Evolutionary conservation across 2,113 vertebrate genomes (phyloP), one percentile per base, ranked within the genome.

Genomic region (Falco punctatus): DNA sequence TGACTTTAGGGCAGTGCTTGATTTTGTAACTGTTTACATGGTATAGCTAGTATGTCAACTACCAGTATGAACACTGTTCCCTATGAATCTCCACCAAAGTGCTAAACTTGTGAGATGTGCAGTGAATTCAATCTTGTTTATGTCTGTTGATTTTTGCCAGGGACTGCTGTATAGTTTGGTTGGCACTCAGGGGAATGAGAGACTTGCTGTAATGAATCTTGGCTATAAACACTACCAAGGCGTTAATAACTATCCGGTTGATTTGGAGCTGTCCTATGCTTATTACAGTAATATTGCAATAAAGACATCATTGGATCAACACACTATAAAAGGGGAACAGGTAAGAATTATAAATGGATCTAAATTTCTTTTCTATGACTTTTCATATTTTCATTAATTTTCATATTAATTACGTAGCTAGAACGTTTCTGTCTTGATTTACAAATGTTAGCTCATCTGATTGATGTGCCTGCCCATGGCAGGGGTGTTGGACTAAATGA

Each of bases 151-250:
- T 94, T 96, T 92, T 97, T 95, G 81, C 91, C 96, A 99, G 99
- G 99, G 98, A 66, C 98, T 99, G 42, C 88, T 99, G 58, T 99
- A 99, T 70, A 99, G 99, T 97, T 97, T 99, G 97, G 98, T 99
- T 62, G 99, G 98, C 2, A 99, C 98, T 44, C 98, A 98, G 54
- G 98, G 96, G 23, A 98, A 98, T 5, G 98, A 99, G 69, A 98
- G 98, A 15, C 97, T 99, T 49, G 98, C 98, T 74, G 98, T 99
- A 81, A 98, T 99, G 98, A 99, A 99, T 94, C 98, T 99, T 77
- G 99, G 99, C 52, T 99, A 99, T 96, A 99, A 99, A 94, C 99
- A 99, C 96, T 97, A 98, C 82, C 98, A 99, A 91, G 99, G 99
- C 49, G 92, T 99, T 64, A 98, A 99, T 81, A 97, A 97, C 49